Conservation (phyloP, 2,113 vertebrate species). For the Microtus richardsoni region DNA sequence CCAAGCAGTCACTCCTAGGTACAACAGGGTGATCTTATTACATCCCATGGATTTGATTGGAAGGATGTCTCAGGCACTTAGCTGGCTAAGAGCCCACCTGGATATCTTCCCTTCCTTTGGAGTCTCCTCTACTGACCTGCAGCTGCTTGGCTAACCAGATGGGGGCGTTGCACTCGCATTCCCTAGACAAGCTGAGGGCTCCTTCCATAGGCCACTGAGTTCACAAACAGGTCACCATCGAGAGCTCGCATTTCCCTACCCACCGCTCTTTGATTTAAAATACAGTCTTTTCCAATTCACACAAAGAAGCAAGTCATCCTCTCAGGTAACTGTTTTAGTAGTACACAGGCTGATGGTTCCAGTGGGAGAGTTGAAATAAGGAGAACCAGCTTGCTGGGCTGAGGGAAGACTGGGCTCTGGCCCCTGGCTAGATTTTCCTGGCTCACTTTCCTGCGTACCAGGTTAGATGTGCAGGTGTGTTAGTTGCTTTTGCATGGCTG, state of each 20-base stretch:
- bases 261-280: slow-evolving; percentile 56
- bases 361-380: background rate
- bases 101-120: background rate
- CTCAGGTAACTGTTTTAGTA: slow-evolving; percentile 49
- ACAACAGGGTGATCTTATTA: background rate
- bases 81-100: background rate
- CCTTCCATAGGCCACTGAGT: background rate
- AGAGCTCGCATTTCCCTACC: background rate
- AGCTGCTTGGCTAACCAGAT: background rate
- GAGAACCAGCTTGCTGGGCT: background rate
- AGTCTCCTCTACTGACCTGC: background rate
- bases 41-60: background rate
- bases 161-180: background rate
- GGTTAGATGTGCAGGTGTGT: background rate
- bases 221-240: background rate
- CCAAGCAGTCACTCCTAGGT: background rate
- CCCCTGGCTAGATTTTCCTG: background rate
- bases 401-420: fast-evolving
- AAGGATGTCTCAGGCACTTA: slow-evolving; percentile 58
- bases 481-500: background rate
- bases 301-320: background rate
- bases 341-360: slow-evolving; percentile 30
- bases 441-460: background rate
- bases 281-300: slow-evolving; percentile 48
- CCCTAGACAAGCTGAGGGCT: background rate